Evolutionary conservation across 2,113 vertebrate genomes (phyloP).

Genomic region (Talpa occidentalis): DNA sequence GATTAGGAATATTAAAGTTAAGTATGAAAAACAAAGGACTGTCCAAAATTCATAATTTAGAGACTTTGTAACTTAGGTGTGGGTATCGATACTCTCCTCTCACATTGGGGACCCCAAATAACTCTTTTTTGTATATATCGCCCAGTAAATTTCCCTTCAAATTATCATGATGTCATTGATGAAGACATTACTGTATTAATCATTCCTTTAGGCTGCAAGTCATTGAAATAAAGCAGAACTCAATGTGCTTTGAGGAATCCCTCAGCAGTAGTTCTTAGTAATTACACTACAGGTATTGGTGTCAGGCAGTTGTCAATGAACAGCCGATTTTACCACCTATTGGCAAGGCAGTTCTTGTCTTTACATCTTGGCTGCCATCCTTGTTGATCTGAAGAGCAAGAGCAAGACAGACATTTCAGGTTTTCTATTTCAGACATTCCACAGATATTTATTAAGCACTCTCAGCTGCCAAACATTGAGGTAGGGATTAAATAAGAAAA

Average conservation of each 20-base stretch:
- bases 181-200: accelerated
- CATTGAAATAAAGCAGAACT: background rate
- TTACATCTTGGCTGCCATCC: background rate
- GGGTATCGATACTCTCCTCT: background rate
- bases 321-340: background rate
- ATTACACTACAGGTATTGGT: background rate
- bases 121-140: background rate
- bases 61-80: background rate
- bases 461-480: background rate
- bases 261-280: background rate
- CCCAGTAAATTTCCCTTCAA: background rate
- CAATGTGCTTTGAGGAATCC: background rate
- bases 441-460: background rate
- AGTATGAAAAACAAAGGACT: background rate
- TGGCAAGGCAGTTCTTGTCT: background rate
- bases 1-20: background rate
- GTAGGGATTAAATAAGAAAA: background rate
- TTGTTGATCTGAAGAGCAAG: background rate
- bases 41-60: background rate
- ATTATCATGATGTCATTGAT: background rate
- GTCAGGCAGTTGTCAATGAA: background rate
- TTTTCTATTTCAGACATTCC: background rate
- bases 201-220: too few species aligned
- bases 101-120: background rate
- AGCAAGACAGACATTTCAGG: background rate